Evolutionary conservation across 2,113 vertebrate species (phyloP).

Genomic region (Gymnobelideus leadbeateri): DNA sequence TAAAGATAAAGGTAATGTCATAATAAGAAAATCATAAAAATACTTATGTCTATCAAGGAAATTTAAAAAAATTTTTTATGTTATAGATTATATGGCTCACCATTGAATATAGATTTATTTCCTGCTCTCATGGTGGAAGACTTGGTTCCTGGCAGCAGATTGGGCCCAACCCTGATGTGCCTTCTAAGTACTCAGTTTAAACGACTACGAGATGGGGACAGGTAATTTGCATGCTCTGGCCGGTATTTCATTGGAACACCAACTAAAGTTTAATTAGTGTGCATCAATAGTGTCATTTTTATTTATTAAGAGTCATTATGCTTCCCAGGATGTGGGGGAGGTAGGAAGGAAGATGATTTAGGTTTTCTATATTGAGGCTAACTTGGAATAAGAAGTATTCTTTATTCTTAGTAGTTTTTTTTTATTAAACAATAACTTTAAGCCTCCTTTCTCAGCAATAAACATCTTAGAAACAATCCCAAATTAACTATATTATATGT

Average conservation of each 20-base stretch:
- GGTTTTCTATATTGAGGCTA: not conserved
- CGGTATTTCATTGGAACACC: constrained; percentile 41
- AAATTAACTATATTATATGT: not conserved
- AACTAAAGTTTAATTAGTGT: not conserved
- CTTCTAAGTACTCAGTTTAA: constrained; percentile 93
- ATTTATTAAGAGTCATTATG: not conserved
- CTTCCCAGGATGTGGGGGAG: not conserved
- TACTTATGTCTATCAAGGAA: accelerated
- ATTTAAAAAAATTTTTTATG: not conserved
- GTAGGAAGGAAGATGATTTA: not conserved
- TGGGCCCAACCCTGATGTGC: constrained; percentile 97
- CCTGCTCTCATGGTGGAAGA: constrained; percentile 98
- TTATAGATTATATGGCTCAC: constrained; percentile 93
- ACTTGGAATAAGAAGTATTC: not conserved
- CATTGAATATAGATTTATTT: constrained; percentile 95
- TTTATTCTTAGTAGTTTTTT: not conserved
- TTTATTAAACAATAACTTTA: not conserved
- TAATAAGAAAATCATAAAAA: not conserved
- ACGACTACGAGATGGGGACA: constrained; percentile 94
- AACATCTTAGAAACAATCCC: not conserved
- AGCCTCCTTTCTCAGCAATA: not conserved
- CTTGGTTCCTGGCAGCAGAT: constrained; percentile 93
- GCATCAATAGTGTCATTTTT: not conserved
- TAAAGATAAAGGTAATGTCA: not conserved
- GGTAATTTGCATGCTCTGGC: constrained; percentile 84